phyloP scores from a whole-genome alignment of 2,113 vertebrate genomes.

The Anser cygnoides region DNA sequence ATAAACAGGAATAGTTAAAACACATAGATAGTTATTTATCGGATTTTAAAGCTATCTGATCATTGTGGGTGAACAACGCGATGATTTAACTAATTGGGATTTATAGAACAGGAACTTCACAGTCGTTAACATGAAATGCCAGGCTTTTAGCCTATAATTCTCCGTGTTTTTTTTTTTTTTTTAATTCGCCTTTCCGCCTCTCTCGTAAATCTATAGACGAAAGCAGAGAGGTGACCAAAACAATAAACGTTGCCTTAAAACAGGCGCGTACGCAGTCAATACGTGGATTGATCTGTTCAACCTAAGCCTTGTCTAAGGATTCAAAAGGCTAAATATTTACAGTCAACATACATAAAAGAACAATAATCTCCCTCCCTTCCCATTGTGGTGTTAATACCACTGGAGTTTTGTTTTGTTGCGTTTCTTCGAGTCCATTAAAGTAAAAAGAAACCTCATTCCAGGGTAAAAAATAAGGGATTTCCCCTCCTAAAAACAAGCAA shows the following conservation, averaged over 20 bases:
- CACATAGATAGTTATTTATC: conserved; percentile 80
- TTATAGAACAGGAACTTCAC: conserved; percentile 61
- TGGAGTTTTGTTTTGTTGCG: background rate
- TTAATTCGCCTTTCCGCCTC: background rate
- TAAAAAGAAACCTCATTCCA: background rate
- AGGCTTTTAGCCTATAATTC: conserved; percentile 22
- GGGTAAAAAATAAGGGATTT: background rate
- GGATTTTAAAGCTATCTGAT: conserved; percentile 75
- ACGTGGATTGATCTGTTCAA: background rate
- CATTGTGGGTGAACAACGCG: conserved; percentile 32
- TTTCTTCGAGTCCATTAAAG: background rate
- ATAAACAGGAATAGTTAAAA: conserved; percentile 88
- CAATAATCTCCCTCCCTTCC: conserved; percentile 39
- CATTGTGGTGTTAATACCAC: conserved; percentile 38
- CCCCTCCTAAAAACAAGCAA: background rate
- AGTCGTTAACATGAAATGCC: conserved; percentile 40
- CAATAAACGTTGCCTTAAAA: background rate
- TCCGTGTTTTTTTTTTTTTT: background rate
- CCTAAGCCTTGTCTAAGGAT: conserved; percentile 20
- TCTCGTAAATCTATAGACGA: conserved; percentile 7
- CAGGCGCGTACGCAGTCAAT: background rate
- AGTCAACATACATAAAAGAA: conserved; percentile 42
- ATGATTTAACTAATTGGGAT: conserved; percentile 71
- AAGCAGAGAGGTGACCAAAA: conserved; percentile 29
- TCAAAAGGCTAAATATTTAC: conserved; percentile 58